Evolutionary conservation across 2,113 vertebrate genomes (phyloP), one percentile per base, ranked within the genome.

Genomic region (Neotoma lepida): DNA sequence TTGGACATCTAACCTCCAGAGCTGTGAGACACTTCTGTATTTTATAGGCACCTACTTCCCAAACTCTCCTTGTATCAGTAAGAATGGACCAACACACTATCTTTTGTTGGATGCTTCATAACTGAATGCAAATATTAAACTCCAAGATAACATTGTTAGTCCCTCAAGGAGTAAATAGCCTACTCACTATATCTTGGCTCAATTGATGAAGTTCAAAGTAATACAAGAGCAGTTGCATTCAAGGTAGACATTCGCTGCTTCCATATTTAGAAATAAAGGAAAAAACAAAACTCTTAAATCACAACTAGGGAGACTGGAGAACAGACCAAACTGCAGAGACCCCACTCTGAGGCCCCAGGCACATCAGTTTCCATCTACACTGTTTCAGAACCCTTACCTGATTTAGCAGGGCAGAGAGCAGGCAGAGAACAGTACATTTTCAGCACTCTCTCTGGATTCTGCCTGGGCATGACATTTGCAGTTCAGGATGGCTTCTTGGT

Each of bases 391-490:
- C 33, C 33, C 85, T 86, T 86, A 0, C 44, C 92, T 49, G 66
- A 14, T 22, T 4, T 12, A 2, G 41, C 0, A 2, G 28, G 15
- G 9, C 70, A 20, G 71, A 18, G n/a, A 71, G 10, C 51, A 63
- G 61, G n/a, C 18, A 26, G 6, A 6, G 71, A 46, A 54, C 24
- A 77, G 58, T 44, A 33, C 4, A 8, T 22, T 88, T 81, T 41
- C 92, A 61, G 0, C 41, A 14, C 49, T 28, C 33, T 68, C 78
- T 92, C 82, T 88, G 92, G 86, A 89, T 73, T 74, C 20, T 8
- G 33, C 80, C 76, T n/a, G 6, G 13, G 70, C 87, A 41, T 49
- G 95, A 93, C 96, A 86, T 90, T 68, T 93, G 95, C 85, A 41
- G 20, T 93, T 85, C 90, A 44, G 85, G 49, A 9, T 58, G 96